Conservation (phyloP, 2,888 invertebrate species). For the Sphaerophoria taeniata region DNA sequence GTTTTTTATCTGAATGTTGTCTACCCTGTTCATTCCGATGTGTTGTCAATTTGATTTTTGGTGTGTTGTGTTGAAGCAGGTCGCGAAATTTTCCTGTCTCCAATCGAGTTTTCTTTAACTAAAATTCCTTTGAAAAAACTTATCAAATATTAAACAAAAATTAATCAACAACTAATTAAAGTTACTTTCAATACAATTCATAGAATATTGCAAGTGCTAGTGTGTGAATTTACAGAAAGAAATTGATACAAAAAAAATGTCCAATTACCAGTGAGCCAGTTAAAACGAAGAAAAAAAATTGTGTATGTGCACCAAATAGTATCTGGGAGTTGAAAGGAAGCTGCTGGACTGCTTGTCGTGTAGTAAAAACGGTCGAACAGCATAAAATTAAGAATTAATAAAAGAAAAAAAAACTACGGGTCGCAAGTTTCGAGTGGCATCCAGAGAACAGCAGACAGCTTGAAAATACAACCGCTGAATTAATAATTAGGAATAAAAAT, state of each 20-base stretch:
- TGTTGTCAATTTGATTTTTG: constrained; percentile 76
- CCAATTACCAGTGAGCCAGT: too few species aligned
- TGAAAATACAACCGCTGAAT: neutral
- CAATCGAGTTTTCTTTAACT: constrained; percentile 45
- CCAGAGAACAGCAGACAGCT: neutral
- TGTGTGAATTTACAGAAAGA: constrained; percentile 4
- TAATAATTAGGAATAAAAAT: neutral
- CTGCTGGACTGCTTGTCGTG: constrained; percentile 44
- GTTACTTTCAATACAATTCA: constrained; percentile 37
- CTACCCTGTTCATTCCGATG: constrained; percentile 70
- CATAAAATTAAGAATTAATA: neutral
- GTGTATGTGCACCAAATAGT: constrained; percentile 70
- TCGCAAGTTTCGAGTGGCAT: constrained; percentile 3
- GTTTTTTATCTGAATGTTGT: constrained; percentile 56
- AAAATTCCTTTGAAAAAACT: constrained; percentile 60
- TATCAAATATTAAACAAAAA: constrained; percentile 31
- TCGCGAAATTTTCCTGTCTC: constrained; percentile 64
- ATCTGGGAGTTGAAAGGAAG: constrained; percentile 33
- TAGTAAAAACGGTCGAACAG: constrained; percentile 43
- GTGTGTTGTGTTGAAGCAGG: constrained; percentile 74
- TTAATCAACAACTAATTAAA: constrained; percentile 22
- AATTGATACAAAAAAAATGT: too few species aligned
- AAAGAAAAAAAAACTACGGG: constrained; percentile 27
- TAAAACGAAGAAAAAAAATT: constrained; percentile 55
- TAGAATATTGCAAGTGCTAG: constrained; percentile 40